A percentile compares a stretch with the other conserved stretches of the same genome.
phyloP scores from a whole-genome alignment of 2,797 vertebrate genomes.

The Enteromius unitaeniatus region DNA sequence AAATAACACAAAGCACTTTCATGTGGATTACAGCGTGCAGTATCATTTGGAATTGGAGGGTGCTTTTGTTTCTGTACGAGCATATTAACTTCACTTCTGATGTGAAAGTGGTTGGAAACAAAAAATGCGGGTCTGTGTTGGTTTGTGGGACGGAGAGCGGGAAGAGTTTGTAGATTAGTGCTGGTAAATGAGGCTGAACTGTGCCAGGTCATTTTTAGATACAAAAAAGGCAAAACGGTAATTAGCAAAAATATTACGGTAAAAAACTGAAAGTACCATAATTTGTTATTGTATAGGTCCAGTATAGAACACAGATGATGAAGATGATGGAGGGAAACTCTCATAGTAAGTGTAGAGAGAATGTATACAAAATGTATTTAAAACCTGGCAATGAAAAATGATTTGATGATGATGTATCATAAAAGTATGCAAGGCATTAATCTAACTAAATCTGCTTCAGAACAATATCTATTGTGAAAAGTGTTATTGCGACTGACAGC shows the following conservation, averaged over 20 bases:
- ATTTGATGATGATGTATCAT: not conserved
- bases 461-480: slow-evolving; percentile 9
- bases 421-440: slow-evolving; percentile 25
- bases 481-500: not conserved
- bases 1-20: not conserved
- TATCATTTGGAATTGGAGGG: slow-evolving; percentile 2
- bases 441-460: not conserved
- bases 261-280: not conserved
- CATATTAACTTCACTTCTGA: not conserved
- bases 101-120: slow-evolving; percentile 7
- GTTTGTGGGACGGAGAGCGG: slow-evolving; percentile 2
- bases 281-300: not conserved
- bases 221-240: not conserved
- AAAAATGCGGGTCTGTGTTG: slow-evolving; percentile 10
- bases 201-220: slow-evolving; percentile 14
- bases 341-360: not conserved
- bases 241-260: not conserved
- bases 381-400: not conserved
- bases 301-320: not conserved
- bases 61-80: not conserved
- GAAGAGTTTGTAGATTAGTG: slow-evolving; percentile 7
- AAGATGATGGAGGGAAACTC: not conserved
- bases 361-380: not conserved
- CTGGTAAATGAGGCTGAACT: slow-evolving; percentile 19
- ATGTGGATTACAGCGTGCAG: slow-evolving; percentile 1